phyloP scores from a whole-genome alignment of 1,140 invertebrate genomes.

The Dendroctonus valens region DNA sequence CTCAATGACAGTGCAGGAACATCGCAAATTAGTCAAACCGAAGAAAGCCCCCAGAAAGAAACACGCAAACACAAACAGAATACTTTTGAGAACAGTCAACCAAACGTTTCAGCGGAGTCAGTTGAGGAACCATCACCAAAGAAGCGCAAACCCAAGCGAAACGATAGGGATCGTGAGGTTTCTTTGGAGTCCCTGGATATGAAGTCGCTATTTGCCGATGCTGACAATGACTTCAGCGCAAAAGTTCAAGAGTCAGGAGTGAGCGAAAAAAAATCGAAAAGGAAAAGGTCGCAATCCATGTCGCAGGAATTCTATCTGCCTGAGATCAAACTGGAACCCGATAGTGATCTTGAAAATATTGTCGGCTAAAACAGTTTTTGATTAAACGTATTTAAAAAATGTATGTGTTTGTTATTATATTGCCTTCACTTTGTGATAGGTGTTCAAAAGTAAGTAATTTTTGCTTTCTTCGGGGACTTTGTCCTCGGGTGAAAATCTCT shows the following conservation, averaged over 20 bases:
- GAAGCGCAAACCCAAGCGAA: not conserved
- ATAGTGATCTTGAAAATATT: conserved; percentile 13
- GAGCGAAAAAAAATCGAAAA: not conserved
- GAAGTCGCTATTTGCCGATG: conserved; percentile 7
- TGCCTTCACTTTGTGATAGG: too few species aligned
- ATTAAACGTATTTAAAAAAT: not conserved
- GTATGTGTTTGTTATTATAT: too few species aligned
- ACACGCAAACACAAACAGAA: not conserved
- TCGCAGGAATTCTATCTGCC: not conserved
- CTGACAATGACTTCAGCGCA: not conserved
- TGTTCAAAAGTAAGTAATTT: too few species aligned
- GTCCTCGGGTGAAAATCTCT: too few species aligned
- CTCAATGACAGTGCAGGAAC: not conserved
- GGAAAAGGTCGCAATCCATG: conserved; percentile 1
- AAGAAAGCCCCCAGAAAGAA: too few species aligned
- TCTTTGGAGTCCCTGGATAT: conserved; percentile 6
- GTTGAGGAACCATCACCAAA: not conserved
- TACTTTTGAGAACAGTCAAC: not conserved
- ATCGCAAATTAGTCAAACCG: too few species aligned
- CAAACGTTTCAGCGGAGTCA: not conserved
- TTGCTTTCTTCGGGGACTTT: too few species aligned
- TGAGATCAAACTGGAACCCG: conserved; percentile 9
- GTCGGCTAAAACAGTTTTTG: not conserved
- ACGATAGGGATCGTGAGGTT: conserved; percentile 3
- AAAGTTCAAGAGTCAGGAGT: not conserved